Base-by-base conservation (phyloP, 1,140 invertebrate genomes). In the Schlechtendalia chinensis region DNA sequence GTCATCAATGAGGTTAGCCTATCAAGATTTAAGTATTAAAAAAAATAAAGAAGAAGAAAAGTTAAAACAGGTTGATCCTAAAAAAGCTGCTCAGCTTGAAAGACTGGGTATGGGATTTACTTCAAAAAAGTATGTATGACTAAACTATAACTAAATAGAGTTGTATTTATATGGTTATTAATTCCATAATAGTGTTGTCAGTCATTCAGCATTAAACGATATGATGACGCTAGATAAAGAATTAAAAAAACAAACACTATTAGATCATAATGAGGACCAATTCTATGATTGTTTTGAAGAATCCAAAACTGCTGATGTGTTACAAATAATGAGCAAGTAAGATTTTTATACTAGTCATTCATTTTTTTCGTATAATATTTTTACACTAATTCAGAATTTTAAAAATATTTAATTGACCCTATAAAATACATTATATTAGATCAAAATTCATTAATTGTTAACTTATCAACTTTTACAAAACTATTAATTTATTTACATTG, bases 171-270 rank as follows among this genome's bases (percentile, higher is more conserved):
- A 4, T 39, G 81, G 54, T 83, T 74, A 84, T 47, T 86, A 84
- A 29, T 84, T 77, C 84, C 81, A 81, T 85, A 86, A n/a, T 83
- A 93, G 92, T 82, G 92, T 91, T 81, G 90, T 96, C 54, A 96
- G 94, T 83, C 97, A 99, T 88, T 98, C 96, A 14, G 96, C 95
- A 16, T 85, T 96, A 59, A 92, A 90, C 72, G 96, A 98, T 84
- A 98, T 99, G 95, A 91, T 93, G 84, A 91, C 90, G 10, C 96
- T 99, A 84, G 91, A 96, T 85, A 65, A 84, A 88, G 91, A 92
- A 82, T 96, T 95, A 17, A 94, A 96, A 84, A 94, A 95, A 85
- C 97, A 98, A 87, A 98, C 92, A 84, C 96, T 97, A 50, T 63
- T 79, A 61, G 75, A 79, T 19, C 86, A 87, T 29, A 87, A 89